Evolutionary conservation across 2,888 invertebrate genomes (phyloP).

Genomic region (Brachynemurus nebulosus): DNA sequence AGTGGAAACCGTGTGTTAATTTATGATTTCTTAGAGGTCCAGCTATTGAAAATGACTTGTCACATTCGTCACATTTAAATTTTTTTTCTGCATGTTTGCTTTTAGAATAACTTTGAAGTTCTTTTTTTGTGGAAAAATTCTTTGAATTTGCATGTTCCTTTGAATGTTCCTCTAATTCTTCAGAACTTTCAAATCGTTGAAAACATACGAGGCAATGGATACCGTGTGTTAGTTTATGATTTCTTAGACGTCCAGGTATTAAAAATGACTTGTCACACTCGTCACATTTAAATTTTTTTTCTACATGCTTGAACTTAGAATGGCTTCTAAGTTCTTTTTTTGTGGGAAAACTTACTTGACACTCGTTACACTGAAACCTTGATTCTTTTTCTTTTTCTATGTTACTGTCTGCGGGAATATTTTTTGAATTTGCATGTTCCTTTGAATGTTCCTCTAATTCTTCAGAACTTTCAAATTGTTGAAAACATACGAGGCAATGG

Average conservation of each 20-base stretch:
- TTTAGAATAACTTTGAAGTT: too few relatives aligned
- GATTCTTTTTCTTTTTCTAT: too few relatives aligned
- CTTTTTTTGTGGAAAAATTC: too few relatives aligned
- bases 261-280: constrained; percentile 5
- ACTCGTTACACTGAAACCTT: not conserved
- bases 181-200: not conserved
- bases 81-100: not conserved
- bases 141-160: constrained; percentile 18
- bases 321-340: not conserved
- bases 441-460: constrained; percentile 11
- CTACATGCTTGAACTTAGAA: not conserved
- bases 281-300: constrained; percentile 6
- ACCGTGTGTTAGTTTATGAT: constrained; percentile 6
- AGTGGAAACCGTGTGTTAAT: constrained; percentile 4
- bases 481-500: constrained; percentile 4
- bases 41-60: constrained; percentile 1
- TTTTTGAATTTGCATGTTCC: too few relatives aligned
- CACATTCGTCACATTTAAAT: constrained; percentile 6
- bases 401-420: too few relatives aligned
- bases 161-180: constrained; percentile 11
- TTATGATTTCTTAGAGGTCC: constrained; percentile 4
- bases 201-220: constrained; percentile 4
- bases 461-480: not conserved
- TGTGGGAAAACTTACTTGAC: not conserved
- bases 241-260: not conserved